These are phyloP conservation scores for Dusona sp. DNA, from an alignment of 2,888 invertebrate genomes.

Conservation along the genomic window DNA sequence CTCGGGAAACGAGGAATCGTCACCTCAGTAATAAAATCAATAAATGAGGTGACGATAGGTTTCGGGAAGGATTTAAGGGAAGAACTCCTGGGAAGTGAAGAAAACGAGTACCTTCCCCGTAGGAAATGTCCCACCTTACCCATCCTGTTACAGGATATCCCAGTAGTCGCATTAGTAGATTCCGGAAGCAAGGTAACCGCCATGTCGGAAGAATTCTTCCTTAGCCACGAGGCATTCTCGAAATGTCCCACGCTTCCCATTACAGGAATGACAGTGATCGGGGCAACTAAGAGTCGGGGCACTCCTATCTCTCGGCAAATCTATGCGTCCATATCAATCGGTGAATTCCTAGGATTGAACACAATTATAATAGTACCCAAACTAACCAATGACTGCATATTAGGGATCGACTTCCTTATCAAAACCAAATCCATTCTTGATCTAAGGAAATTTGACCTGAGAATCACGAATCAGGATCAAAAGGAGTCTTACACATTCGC, in stretches of 20 bases:
- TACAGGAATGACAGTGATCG: background rate
- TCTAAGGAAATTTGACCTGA: background rate
- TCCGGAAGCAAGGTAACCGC: slow-evolving; percentile 32
- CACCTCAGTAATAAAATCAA: background rate
- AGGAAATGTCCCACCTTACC: background rate
- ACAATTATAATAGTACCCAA: slow-evolving; percentile 8
- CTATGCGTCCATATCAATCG: background rate
- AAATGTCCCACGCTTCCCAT: slow-evolving; percentile 8
- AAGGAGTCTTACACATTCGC: too few relatives aligned
- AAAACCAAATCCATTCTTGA: slow-evolving; percentile 3
- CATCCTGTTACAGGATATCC: background rate
- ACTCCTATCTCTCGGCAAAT: background rate
- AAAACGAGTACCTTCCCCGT: too few relatives aligned
- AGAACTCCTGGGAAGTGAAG: background rate
- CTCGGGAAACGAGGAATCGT: slow-evolving; percentile 37
- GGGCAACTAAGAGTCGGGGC: slow-evolving; percentile 9
- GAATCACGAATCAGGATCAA: too few relatives aligned
- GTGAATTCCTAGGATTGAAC: background rate
- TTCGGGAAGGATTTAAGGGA: slow-evolving; percentile 6
- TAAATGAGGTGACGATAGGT: slow-evolving; percentile 41
- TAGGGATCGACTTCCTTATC: slow-evolving; percentile 3
- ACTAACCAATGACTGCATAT: slow-evolving; percentile 9
- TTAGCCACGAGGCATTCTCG: background rate
- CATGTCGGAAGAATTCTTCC: background rate
- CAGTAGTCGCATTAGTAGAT: background rate